Conservation (phyloP, 2,113 vertebrate species). For the Lynx canadensis region DNA sequence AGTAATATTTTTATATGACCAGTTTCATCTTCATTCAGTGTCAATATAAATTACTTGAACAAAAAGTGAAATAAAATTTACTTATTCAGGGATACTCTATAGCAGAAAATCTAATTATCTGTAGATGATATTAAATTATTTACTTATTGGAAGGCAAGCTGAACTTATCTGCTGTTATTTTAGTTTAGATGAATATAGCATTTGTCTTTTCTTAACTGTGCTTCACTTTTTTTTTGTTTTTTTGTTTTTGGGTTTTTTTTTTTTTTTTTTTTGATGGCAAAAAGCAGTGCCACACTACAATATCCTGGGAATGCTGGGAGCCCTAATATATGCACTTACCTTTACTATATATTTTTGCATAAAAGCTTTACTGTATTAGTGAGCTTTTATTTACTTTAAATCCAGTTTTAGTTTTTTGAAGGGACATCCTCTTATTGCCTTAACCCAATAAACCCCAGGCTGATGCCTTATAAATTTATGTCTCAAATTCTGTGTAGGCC, state of each 20-base stretch:
- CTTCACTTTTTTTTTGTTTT: not conserved
- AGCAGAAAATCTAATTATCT: not conserved
- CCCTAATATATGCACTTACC: not conserved
- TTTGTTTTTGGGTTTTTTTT: not conserved
- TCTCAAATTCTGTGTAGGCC: not conserved
- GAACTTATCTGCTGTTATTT: slow-evolving; percentile 34
- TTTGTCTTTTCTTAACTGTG: slow-evolving; percentile 13
- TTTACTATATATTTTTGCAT: not conserved
- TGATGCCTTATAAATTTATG: not conserved
- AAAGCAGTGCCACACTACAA: not conserved
- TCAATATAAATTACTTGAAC: slow-evolving; percentile 30
- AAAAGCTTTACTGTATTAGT: not conserved
- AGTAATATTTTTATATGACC: not conserved
- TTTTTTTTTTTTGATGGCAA: not conserved
- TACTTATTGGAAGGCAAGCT: not conserved
- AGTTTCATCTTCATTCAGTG: slow-evolving; percentile 28
- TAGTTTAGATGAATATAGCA: not conserved
- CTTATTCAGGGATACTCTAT: not conserved
- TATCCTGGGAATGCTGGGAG: not conserved
- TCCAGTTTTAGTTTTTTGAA: not conserved
- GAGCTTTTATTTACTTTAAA: slow-evolving; percentile 32
- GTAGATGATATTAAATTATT: not conserved
- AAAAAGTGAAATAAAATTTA: not conserved
- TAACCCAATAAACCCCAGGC: not conserved
- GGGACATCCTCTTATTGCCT: not conserved